These are phyloP conservation scores for Fregata magnificens DNA, from an alignment of 2,113 vertebrate genomes.

Conservation along the genomic window DNA sequence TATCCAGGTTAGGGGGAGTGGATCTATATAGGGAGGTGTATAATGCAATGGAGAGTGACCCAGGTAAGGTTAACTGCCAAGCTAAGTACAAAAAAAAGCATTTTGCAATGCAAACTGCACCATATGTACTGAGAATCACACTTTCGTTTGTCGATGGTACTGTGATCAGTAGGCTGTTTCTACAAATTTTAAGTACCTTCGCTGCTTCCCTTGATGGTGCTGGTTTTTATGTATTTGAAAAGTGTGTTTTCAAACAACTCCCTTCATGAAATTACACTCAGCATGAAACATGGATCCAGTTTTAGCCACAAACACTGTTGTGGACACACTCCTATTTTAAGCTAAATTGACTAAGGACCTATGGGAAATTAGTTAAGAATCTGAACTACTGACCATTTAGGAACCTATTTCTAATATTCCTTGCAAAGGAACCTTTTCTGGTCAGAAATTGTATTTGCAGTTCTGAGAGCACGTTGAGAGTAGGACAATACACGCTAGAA, in stretches of 20 bases:
- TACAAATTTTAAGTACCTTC: not conserved
- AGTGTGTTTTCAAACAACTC: not conserved
- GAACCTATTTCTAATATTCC: not conserved
- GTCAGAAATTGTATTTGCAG: not conserved
- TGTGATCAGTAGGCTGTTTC: not conserved
- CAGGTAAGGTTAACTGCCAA: no score
- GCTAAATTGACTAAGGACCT: not conserved
- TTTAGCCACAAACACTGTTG: not conserved
- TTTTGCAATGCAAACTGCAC: not conserved
- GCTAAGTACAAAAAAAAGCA: not conserved
- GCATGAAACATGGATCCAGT: not conserved
- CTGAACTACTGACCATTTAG: not conserved
- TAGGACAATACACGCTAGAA: not conserved
- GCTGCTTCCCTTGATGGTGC: not conserved
- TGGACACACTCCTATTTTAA: not conserved
- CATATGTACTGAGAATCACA: not conserved
- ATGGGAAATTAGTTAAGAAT: not conserved
- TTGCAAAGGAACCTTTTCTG: not conserved
- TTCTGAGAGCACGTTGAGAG: not conserved
- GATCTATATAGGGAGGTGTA: not conserved
- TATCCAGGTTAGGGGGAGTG: not conserved
- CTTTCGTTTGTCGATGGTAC: not conserved
- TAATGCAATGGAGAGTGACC: not conserved
- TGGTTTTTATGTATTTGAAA: not conserved
- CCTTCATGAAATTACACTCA: not conserved